phyloP scores from a whole-genome alignment of 2,113 vertebrate genomes.

The Rhombomys opimus region DNA sequence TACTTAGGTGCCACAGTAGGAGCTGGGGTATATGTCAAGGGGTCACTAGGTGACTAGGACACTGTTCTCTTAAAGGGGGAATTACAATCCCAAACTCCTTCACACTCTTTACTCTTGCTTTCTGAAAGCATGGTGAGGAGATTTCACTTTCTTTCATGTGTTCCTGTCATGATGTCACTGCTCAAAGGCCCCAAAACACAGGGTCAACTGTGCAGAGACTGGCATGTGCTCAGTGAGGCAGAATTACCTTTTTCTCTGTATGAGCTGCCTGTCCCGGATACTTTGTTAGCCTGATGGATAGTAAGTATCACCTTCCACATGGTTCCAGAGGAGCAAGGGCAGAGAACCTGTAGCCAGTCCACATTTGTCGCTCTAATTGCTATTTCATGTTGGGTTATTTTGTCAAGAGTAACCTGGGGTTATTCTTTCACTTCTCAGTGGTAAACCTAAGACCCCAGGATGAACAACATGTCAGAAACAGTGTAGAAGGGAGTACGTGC shows the following conservation, averaged over 20 bases:
- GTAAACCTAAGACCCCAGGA: neutral
- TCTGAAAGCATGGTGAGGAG: too few relatives aligned
- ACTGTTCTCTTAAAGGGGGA: neutral
- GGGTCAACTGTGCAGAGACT: neutral
- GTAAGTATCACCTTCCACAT: neutral
- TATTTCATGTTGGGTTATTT: neutral
- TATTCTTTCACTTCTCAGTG: neutral
- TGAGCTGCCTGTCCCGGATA: neutral
- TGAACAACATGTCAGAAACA: neutral
- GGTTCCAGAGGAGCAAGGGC: neutral
- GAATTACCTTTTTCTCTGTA: neutral
- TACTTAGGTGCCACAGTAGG: neutral
- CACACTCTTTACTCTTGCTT: neutral
- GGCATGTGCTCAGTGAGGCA: neutral
- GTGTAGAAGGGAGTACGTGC: neutral
- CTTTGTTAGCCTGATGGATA: neutral
- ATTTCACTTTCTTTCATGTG: neutral
- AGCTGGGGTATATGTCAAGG: fast-evolving
- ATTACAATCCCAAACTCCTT: neutral
- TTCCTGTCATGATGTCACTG: neutral
- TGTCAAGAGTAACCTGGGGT: neutral
- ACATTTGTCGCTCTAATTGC: neutral
- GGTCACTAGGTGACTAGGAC: neutral
- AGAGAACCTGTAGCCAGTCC: fast-evolving
- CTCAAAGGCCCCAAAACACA: too few relatives aligned